phyloP scores from a whole-genome alignment of 2,113 vertebrate species.

The Lasiurus borealis region DNA sequence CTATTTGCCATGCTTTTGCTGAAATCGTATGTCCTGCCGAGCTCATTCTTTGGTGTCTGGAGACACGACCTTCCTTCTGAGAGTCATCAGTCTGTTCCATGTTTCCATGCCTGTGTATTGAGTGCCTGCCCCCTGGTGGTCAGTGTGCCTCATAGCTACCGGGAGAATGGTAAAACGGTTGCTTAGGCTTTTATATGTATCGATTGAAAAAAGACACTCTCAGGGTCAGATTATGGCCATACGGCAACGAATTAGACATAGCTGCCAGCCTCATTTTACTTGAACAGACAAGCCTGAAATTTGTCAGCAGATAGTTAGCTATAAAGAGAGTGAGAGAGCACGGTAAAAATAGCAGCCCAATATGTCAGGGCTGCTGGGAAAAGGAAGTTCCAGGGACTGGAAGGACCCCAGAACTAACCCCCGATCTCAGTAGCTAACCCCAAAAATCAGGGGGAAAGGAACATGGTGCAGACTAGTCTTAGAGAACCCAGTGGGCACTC shows the following conservation, averaged over 20 bases:
- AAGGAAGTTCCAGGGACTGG: neutral
- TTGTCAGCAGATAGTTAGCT: constrained; percentile 37
- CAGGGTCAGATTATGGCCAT: neutral
- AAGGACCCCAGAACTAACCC: too few species aligned
- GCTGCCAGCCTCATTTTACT: neutral
- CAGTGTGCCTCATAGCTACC: too few species aligned
- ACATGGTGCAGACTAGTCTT: neutral
- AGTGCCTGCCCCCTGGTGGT: too few species aligned
- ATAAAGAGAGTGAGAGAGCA: neutral
- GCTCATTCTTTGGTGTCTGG: too few species aligned
- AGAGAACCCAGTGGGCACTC: neutral
- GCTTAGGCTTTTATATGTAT: neutral
- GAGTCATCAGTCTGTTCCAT: too few species aligned
- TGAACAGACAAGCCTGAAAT: constrained; percentile 5
- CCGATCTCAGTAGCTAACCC: neutral
- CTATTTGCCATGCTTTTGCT: too few species aligned
- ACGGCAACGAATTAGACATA: neutral
- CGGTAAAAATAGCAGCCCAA: constrained; percentile 8
- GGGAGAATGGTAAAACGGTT: too few species aligned
- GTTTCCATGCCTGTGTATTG: too few species aligned
- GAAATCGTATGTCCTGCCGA: too few species aligned
- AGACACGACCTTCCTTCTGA: too few species aligned
- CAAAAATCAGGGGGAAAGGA: neutral
- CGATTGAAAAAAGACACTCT: neutral
- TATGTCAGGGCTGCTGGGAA: neutral